These are phyloP conservation scores for Drosophila ogumai DNA, from an alignment of 1,140 invertebrate species.

Conservation along the genomic window DNA sequence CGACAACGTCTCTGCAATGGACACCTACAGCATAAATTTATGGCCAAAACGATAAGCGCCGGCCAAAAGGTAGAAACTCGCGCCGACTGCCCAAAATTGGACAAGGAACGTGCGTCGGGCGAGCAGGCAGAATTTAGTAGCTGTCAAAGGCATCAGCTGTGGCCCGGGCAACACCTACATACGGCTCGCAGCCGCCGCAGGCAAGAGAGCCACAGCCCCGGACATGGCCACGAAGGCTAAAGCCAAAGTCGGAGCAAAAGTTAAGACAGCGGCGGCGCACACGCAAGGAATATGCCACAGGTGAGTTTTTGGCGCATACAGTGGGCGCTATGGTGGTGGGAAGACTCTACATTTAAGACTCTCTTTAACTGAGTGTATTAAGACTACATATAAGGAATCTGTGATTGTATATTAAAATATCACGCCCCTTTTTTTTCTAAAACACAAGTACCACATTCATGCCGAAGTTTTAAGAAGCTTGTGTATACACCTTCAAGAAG, in stretches of 20 bases:
- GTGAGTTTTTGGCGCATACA: constrained; percentile 28
- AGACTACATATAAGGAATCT: too few relatives aligned
- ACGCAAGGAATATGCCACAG: constrained; percentile 68
- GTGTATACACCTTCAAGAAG: too few relatives aligned
- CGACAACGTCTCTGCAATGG: constrained; percentile 12
- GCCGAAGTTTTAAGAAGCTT: too few relatives aligned
- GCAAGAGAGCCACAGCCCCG: constrained; percentile 2
- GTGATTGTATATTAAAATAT: too few relatives aligned
- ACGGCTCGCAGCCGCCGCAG: background rate
- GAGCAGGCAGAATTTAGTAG: constrained; percentile 72
- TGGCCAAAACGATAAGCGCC: constrained; percentile 76
- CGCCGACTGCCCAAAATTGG: constrained; percentile 74
- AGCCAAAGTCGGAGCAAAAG: constrained; percentile 32
- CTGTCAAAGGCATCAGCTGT: constrained; percentile 81
- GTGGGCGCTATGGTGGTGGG: background rate
- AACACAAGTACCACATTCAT: too few relatives aligned
- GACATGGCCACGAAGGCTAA: constrained; percentile 4
- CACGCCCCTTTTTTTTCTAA: too few relatives aligned
- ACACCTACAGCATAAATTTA: constrained; percentile 72
- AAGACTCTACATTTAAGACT: too few relatives aligned
- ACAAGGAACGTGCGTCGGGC: constrained; percentile 76
- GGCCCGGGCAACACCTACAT: constrained; percentile 77
- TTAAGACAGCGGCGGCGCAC: constrained; percentile 39
- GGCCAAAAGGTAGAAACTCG: constrained; percentile 40
- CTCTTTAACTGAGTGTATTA: too few relatives aligned